These are phyloP conservation scores for Seriola rivoliana DNA, from an alignment of 2,113 vertebrate genomes.

Conservation along the genomic window DNA sequence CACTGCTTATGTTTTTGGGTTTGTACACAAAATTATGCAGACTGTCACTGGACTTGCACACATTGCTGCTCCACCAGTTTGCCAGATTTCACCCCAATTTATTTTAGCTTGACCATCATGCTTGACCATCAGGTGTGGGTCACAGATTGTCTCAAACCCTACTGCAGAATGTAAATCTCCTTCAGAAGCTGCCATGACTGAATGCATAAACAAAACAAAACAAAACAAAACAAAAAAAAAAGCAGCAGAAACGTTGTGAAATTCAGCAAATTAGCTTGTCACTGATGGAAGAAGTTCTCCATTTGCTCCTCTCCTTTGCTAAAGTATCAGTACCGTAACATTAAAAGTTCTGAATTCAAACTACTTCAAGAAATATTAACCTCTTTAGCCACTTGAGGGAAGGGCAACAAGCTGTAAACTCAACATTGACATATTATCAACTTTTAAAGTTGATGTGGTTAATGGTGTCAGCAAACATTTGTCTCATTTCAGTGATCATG, in stretches of 20 bases:
- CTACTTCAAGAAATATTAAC: not conserved
- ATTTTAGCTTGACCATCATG: slow-evolving; percentile 14
- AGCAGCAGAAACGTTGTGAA: not conserved
- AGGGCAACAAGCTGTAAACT: too few species aligned
- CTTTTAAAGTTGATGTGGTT: too few species aligned
- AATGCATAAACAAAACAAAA: not conserved
- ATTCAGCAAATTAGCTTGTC: not conserved
- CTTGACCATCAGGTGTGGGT: slow-evolving; percentile 14
- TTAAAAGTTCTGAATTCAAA: not conserved
- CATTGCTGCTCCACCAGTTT: slow-evolving; percentile 12
- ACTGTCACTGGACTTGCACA: slow-evolving; percentile 4
- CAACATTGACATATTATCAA: too few species aligned
- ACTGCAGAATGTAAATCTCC: slow-evolving; percentile 5
- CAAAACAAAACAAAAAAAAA: not conserved
- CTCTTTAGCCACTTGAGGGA: too few species aligned
- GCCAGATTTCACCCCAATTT: slow-evolving; percentile 16
- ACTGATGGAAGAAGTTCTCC: not conserved
- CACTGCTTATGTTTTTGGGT: not conserved
- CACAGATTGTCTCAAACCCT: slow-evolving; percentile 26
- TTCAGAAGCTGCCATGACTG: not conserved
- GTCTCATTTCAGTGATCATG: too few species aligned
- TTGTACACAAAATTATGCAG: slow-evolving; percentile 20
- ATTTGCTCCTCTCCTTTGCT: not conserved
- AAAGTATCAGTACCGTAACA: not conserved
- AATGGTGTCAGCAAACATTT: too few species aligned